Conservation (phyloP, 2,888 invertebrate genomes). For the Disparrhopalites patrizii region DNA sequence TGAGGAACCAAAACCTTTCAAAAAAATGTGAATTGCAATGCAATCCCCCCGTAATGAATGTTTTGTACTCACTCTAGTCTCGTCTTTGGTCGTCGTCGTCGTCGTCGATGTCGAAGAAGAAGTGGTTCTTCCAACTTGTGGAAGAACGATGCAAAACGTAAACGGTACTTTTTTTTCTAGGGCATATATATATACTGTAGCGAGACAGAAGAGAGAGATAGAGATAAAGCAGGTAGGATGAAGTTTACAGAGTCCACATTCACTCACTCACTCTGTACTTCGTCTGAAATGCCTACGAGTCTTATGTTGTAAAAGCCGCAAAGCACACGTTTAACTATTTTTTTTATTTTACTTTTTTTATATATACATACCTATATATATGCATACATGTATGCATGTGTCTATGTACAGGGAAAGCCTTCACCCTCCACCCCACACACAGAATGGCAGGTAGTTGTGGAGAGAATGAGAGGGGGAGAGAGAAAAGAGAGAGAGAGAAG, state of each 20-base stretch:
- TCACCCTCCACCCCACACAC: slow-evolving; percentile 10
- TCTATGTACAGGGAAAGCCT: too few relatives aligned
- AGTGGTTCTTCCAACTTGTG: too few relatives aligned
- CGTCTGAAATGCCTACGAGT: background rate
- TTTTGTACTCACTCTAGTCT: too few relatives aligned
- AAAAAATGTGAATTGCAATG: too few relatives aligned
- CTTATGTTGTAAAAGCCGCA: slow-evolving; percentile 15
- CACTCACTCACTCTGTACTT: slow-evolving; percentile 16
- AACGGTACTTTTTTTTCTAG: slow-evolving; percentile 34
- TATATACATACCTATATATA: background rate
- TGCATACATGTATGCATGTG: too few relatives aligned
- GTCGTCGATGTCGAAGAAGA: slow-evolving; percentile 2
- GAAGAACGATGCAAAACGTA: slow-evolving; percentile 19
- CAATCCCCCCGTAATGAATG: too few relatives aligned
- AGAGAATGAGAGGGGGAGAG: too few relatives aligned
- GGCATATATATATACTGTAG: too few relatives aligned
- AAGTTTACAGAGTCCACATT: slow-evolving; percentile 18
- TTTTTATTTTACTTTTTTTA: slow-evolving; percentile 1
- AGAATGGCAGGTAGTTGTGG: too few relatives aligned
- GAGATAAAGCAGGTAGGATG: slow-evolving; percentile 19
- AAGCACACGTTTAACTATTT: background rate
- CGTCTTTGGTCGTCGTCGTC: background rate
- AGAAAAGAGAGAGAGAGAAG: too few relatives aligned
- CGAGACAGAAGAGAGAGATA: too few relatives aligned
- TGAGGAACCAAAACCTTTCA: too few relatives aligned